phyloP scores from a whole-genome alignment of 2,797 vertebrate species.

The Chelmon rostratus region DNA sequence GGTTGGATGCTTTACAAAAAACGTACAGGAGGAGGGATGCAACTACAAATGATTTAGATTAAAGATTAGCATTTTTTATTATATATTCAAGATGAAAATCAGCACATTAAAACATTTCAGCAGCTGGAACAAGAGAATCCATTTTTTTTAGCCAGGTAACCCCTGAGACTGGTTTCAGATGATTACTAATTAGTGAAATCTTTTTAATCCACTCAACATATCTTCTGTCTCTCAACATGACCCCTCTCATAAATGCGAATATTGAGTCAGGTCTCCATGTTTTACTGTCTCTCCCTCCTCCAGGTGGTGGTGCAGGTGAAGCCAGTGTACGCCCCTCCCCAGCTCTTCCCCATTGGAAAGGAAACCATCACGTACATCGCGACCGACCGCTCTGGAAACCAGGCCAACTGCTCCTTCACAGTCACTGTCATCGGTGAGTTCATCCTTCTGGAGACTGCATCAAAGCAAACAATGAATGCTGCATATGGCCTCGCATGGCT shows the following conservation, averaged over 20 bases:
- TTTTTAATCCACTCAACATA: no score
- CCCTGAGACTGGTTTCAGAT: no score
- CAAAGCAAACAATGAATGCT: slow-evolving; percentile 6
- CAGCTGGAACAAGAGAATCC: not conserved
- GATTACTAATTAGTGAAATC: no score
- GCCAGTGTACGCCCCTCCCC: slow-evolving; percentile 93
- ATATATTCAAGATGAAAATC: not conserved
- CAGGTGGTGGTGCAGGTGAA: slow-evolving; percentile 92
- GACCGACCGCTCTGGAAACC: slow-evolving; percentile 89
- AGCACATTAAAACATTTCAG: not conserved
- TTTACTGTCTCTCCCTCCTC: slow-evolving; percentile 1
- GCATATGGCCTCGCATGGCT: slow-evolving; percentile 2
- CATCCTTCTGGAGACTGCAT: slow-evolving; percentile 7
- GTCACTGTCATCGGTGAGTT: slow-evolving; percentile 94
- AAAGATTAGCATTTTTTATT: not conserved
- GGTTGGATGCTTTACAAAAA: slow-evolving; percentile 75
- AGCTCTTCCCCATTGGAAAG: slow-evolving; percentile 92
- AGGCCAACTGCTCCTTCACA: slow-evolving; percentile 93
- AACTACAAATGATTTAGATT: not conserved
- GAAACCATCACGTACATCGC: slow-evolving; percentile 92
- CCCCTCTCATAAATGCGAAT: no score
- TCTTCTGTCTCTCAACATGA: no score
- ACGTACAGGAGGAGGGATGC: not conserved
- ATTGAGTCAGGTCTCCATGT: not conserved
- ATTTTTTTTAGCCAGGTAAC: no score